Conservation (phyloP, 2,113 vertebrate species). For the Hucho hucho region DNA sequence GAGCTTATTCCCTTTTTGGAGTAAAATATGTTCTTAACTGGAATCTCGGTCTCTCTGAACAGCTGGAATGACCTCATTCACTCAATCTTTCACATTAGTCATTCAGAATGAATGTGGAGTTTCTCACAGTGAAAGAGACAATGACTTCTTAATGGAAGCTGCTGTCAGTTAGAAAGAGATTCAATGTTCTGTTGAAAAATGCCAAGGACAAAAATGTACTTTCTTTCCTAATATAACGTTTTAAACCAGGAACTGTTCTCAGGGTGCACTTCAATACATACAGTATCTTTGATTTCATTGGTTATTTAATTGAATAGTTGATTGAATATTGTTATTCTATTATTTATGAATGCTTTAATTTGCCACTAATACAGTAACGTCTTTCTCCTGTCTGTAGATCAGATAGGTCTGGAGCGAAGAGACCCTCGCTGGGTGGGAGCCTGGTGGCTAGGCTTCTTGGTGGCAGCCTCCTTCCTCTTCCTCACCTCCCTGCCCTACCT, state of each 20-base stretch:
- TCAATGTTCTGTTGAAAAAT: background rate
- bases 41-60: background rate
- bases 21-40: background rate
- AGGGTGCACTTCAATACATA: background rate
- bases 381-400: slow-evolving; percentile 62
- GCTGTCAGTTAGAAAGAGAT: background rate
- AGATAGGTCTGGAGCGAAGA: slow-evolving; percentile 63
- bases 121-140: background rate
- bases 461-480: slow-evolving; percentile 78
- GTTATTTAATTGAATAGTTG: too few species aligned
- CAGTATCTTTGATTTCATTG: background rate
- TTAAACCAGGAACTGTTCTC: too few species aligned
- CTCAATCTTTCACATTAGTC: background rate
- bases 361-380: background rate
- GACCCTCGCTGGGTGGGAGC: slow-evolving; percentile 94
- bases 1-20: background rate
- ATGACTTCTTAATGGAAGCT: background rate
- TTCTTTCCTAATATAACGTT: too few species aligned
- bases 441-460: slow-evolving; percentile 95
- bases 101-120: background rate
- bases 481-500: slow-evolving; percentile 84
- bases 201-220: background rate
- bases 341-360: background rate
- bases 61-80: background rate
- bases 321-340: background rate